Evolutionary conservation across 2,113 vertebrate species (phyloP), one percentile per base, ranked within the genome.

Genomic region (Oreocharis arfaki): DNA sequence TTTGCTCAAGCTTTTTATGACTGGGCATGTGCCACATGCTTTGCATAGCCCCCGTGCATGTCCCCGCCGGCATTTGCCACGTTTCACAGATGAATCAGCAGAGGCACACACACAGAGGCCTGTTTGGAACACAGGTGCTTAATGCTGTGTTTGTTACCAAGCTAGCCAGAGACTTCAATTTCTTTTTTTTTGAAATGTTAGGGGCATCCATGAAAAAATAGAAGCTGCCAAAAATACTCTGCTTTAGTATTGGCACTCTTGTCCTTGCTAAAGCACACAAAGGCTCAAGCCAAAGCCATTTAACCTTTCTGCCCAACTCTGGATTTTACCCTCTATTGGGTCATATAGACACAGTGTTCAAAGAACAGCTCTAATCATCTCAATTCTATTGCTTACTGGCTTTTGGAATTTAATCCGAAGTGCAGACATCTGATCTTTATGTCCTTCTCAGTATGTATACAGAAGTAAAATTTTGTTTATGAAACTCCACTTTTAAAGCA

Each of bases 1-100:
- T 95, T 97, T 94, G 87, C 84, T 90, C 67, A 70, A 75, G 84
- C 1, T 84, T 95, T 91, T 95, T 70, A 16, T 16, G 32, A 24
- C 44, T 83, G 55, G 74, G 67, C 42, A 67, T 20, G 19, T 67
- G 88, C 84, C 39, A 60, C 42, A 8, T 89, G 88, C 37, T 94
- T 95, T 96, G 67, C 85, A 87, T 57, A 84, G 4, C 65, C 73
- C 20, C 46, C 47, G 23, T 83, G 82, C 70, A 15, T 16, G 22
- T 18, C 64, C 80, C 41, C 39, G 8, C 60, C 89, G 79, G 53
- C 35, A 35, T 76, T 84, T 85, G 88, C 50, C 70, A 13, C 17
- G 2, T 83, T 74, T 87, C 57, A 64, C 86, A 81, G 83, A 33
- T 12, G 23, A 59, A 71, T 67, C 71, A 67, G 57, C 70, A 82